Base-by-base conservation (phyloP, 2,797 vertebrate species). In the Falco biarmicus region DNA sequence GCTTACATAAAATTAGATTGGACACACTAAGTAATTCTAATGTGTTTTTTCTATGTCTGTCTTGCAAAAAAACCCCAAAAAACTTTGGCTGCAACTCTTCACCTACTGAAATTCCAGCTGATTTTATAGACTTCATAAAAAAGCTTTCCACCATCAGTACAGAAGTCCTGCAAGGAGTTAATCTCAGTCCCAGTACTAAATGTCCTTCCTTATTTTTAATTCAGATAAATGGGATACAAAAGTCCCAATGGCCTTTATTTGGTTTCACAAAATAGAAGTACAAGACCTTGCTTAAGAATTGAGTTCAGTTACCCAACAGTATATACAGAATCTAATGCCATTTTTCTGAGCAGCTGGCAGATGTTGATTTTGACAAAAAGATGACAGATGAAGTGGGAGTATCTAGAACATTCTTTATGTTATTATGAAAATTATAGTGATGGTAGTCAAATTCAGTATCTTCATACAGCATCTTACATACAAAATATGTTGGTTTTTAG, bases 401-500 rank as follows among this genome's bases (percentile, higher is more conserved):
- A 51, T 39, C 56, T 71, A 13, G 56, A 84, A 28, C 14, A 6
- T 48, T 74, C 18, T 79, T 92, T 43, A 47, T 53, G 71, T 29
- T 54, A 11, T 11, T 14, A 7, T 57, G 51, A 57, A 31, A 88
- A 22, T 51, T 66, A 57, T 51, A 66, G 14, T 43, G 15, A 13
- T 51, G 14, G 45, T 45, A 15, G 16, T 77, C 20, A 63, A 43
- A 70, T 82, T 63, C 56, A 86, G 25, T 48, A 24, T n/a, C 41
- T 87, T 88, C 9, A 56, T 77, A 78, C 59, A 88, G 20, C 48
- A 75, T 32, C 18, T 93, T 77, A 79, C 2, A 0, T 60, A 61
- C 5, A 0, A 82, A 82, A 80, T 91, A 20, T 87, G 65, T 98
- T 94, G 24, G 51, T 50, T 96, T 98, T 90, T 91, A 99, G 99